Conservation (phyloP, 92 coral and sea anemone species). For the Paramuricea clavata region DNA sequence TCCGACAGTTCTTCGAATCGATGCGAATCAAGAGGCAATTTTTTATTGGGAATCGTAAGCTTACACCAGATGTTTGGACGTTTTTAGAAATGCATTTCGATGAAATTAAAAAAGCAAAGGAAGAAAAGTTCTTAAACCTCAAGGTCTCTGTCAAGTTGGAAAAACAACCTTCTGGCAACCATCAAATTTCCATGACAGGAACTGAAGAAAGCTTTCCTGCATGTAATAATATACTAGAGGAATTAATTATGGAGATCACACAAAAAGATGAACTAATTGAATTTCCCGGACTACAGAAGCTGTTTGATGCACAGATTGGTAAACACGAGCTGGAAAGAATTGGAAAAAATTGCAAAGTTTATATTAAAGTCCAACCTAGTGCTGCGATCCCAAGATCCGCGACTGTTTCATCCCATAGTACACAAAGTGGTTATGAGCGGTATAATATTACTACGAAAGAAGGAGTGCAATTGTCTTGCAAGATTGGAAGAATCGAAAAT, state of each 20-base stretch:
- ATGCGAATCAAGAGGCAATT: background rate
- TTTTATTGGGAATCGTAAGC: background rate
- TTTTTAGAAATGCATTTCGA: background rate
- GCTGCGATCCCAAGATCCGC: background rate
- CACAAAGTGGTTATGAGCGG: slow-evolving; percentile 30
- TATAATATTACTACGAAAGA: slow-evolving; percentile 73
- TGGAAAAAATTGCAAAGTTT: background rate
- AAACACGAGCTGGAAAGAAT: slow-evolving; percentile 2
- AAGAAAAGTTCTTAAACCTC: background rate
- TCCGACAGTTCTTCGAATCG: background rate
- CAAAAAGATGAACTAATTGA: background rate
- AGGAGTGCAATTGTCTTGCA: slow-evolving; percentile 62
- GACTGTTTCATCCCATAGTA: background rate
- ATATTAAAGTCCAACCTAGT: background rate
- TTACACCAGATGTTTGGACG: background rate
- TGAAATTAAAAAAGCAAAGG: background rate
- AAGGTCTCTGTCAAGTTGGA: background rate
- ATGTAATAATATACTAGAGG: background rate
- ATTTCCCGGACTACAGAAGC: background rate
- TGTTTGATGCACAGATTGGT: background rate
- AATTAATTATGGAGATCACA: background rate
- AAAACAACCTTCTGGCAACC: background rate
- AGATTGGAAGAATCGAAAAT: slow-evolving; percentile 4
- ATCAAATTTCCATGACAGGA: background rate
- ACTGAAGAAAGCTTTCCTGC: background rate